Conservation (phyloP, 2,888 invertebrate genomes). For the Cheilosia variabilis region DNA sequence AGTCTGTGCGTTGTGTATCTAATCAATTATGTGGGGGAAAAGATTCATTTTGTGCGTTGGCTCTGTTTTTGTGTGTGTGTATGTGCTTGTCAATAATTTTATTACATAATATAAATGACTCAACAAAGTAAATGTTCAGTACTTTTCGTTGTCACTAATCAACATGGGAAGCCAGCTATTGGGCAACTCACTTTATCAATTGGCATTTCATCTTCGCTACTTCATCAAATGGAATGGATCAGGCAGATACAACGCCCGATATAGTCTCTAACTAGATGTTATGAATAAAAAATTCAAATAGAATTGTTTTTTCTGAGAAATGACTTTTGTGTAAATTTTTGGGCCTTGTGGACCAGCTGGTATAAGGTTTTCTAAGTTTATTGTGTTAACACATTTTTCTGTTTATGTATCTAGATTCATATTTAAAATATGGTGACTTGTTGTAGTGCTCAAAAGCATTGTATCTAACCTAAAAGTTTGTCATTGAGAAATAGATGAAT, state of each 20-base stretch:
- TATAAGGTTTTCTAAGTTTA: no score
- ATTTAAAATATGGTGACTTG: not conserved
- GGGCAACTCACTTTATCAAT: slow-evolving; percentile 11
- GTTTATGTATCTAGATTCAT: not conserved
- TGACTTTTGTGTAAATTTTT: not conserved
- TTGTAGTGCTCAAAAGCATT: not conserved
- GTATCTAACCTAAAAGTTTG: not conserved
- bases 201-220: not conserved
- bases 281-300: no score
- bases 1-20: slow-evolving; percentile 11
- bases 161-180: slow-evolving; percentile 29
- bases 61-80: slow-evolving; percentile 7
- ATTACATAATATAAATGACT: slow-evolving; percentile 26
- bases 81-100: slow-evolving; percentile 29
- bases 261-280: slow-evolving; percentile 29
- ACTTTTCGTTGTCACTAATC: slow-evolving; percentile 35
- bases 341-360: no score
- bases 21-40: no score
- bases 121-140: slow-evolving; percentile 31
- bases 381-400: not conserved
- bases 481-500: not conserved
- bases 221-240: not conserved
- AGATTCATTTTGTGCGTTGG: not conserved
- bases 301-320: no score
- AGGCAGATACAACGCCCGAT: not conserved